phyloP scores from a whole-genome alignment of 2,888 invertebrate species.

The Mechanitis messenoides region DNA sequence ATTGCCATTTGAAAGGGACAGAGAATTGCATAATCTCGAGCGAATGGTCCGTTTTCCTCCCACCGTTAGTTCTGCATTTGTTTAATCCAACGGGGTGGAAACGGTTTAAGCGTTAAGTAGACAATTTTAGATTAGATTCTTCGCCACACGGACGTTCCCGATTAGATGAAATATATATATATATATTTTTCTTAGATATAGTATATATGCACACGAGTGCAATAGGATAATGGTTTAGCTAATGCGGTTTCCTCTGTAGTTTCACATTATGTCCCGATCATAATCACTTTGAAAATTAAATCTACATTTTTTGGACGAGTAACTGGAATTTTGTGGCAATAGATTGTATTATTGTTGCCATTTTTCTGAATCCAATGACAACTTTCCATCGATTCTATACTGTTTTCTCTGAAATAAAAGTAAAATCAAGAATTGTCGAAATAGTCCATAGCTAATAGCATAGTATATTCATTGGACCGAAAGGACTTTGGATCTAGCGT shows the following conservation, averaged over 20 bases:
- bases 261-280: slow-evolving; percentile 1
- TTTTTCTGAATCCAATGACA: neutral
- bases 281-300: neutral
- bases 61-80: slow-evolving; percentile 6
- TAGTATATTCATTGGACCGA: neutral
- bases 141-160: slow-evolving; percentile 43
- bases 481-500: neutral
- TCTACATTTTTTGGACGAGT: no score
- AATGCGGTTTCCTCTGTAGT: slow-evolving; percentile 2
- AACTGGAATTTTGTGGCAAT: no score
- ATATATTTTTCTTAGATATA: slow-evolving; percentile 48
- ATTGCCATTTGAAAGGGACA: neutral
- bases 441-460: no score
- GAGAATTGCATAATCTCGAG: neutral
- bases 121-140: slow-evolving; percentile 56
- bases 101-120: slow-evolving; percentile 51
- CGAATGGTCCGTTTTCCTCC: neutral
- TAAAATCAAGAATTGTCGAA: no score
- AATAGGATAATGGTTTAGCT: slow-evolving; percentile 1
- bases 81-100: slow-evolving; percentile 15
- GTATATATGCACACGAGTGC: slow-evolving; percentile 20
- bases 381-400: no score
- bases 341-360: neutral
- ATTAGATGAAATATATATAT: slow-evolving; percentile 43
- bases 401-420: no score